Conservation (phyloP, 2,113 vertebrate species). For the Peromyscus polionotus region DNA sequence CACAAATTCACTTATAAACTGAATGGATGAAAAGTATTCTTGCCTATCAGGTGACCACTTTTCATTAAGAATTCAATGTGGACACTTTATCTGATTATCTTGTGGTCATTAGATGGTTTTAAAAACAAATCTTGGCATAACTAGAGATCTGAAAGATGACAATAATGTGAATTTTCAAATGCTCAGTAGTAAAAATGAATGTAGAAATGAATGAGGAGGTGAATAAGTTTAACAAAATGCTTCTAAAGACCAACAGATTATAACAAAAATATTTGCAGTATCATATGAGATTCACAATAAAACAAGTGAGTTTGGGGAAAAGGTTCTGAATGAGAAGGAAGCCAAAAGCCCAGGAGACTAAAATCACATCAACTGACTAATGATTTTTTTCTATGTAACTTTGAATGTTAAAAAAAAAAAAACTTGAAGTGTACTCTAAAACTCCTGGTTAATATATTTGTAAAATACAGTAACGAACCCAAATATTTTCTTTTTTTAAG, state of each 20-base stretch:
- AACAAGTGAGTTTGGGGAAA: background rate
- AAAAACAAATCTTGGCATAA: background rate
- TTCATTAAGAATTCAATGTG: background rate
- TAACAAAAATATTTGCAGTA: background rate
- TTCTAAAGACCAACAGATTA: background rate
- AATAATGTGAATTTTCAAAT: background rate
- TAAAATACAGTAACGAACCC: background rate
- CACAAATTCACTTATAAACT: background rate
- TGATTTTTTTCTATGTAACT: constrained; percentile 3
- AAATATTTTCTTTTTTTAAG: constrained; percentile 20
- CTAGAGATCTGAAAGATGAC: background rate
- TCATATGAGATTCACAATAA: background rate
- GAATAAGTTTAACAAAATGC: background rate
- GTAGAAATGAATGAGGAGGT: background rate
- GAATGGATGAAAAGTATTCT: background rate
- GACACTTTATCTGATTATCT: background rate
- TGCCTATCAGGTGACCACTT: background rate
- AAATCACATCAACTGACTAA: background rate
- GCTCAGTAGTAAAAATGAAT: background rate
- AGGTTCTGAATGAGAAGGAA: background rate
- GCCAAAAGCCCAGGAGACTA: background rate
- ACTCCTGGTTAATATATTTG: background rate
- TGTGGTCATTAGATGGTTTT: background rate
- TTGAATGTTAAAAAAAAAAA: background rate
- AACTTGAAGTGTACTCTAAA: background rate